Evolutionary conservation across 1,140 invertebrate genomes (phyloP).

Genomic region (Coboldia fuscipes): DNA sequence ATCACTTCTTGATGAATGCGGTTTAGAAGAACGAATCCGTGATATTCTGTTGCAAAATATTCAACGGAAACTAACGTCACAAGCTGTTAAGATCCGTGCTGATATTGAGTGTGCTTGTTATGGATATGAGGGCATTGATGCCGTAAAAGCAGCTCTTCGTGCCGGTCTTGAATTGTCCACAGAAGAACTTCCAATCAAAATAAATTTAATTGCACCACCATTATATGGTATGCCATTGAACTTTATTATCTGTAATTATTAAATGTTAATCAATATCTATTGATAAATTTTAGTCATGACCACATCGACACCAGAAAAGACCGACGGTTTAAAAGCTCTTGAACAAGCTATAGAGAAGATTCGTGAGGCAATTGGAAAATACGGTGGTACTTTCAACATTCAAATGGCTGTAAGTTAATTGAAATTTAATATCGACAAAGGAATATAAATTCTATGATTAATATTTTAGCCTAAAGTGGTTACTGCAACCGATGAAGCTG

Average conservation of each 20-base stretch:
- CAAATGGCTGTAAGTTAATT: slow-evolving; percentile 66
- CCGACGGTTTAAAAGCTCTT: slow-evolving; percentile 74
- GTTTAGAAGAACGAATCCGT: slow-evolving; percentile 81
- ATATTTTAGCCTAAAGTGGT: slow-evolving; percentile 80
- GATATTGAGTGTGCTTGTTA: slow-evolving; percentile 98
- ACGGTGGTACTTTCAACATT: slow-evolving; percentile 83
- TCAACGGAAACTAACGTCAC: slow-evolving; percentile 87
- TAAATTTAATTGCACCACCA: slow-evolving; percentile 96
- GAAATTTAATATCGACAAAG: background rate
- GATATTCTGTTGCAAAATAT: slow-evolving; percentile 88
- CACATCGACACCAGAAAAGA: slow-evolving; percentile 89
- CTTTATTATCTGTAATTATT: slow-evolving; percentile 1
- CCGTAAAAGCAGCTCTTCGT: slow-evolving; percentile 83
- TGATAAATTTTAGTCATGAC: slow-evolving; percentile 64
- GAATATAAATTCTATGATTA: background rate
- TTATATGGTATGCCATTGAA: slow-evolving; percentile 77
- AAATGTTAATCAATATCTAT: slow-evolving; percentile 1
- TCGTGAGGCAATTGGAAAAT: slow-evolving; percentile 55
- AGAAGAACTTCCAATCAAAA: slow-evolving; percentile 88
- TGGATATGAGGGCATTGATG: slow-evolving; percentile 97
- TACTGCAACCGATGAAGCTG: slow-evolving; percentile 91
- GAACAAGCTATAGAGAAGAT: slow-evolving; percentile 79
- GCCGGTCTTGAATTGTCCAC: slow-evolving; percentile 84
- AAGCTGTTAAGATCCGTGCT: slow-evolving; percentile 92
- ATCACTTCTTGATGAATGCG: slow-evolving; percentile 87